Base-by-base conservation (phyloP, 2,797 vertebrate genomes). In the Cossypha niveicapilla region DNA sequence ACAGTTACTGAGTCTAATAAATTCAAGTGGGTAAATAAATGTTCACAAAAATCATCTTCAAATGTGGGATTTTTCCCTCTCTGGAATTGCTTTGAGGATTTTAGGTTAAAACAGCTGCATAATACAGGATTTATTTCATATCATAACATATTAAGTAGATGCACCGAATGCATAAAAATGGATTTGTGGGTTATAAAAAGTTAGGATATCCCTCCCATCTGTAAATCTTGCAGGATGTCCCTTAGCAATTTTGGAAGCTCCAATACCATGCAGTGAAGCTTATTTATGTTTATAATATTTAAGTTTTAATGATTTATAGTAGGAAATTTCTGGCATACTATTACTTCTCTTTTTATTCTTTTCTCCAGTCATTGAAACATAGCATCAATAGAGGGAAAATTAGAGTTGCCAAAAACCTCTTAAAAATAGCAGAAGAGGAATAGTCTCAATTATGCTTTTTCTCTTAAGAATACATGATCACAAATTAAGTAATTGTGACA, bases 21-120 rank as follows among this genome's bases (percentile, higher is more conserved):
- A 37, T 91, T 61, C 81, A 56, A 86, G 42, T 81, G 60, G 48
- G 39, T 95, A 97, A 92, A 86, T 79, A 76, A 95, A 92, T 66
- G n/a, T 95, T 96, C 73, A 58, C 78, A 76, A 91, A 92, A 60
- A 77, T 62, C 37, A 28, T 50, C 14, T 88, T 91, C 61, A 77
- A 92, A 62, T 94, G 61, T 94, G 63, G n/a, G 70, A 24, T 96
- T 93, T 97, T 94, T 93, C 76, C 73, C 82, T 74, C 81, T 95
- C 58, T 25, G 23, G 35, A 92, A 51, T 18, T 92, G 62, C 75
- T 95, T 93, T 93, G 66, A 77, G 54, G 67, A 65, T 82, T 53
- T 92, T 84, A 94, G n/a, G n/a, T 93, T 93, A 77, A 92, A 91
- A 84, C 61, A 89, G 68, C 81, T 75, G 23, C 28, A 79, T 96